A percentile compares a stretch with the other conserved stretches of the same genome.
Evolutionary conservation across 2,113 vertebrate genomes (phyloP).

Genomic region (Rhinoptilus africanus): DNA sequence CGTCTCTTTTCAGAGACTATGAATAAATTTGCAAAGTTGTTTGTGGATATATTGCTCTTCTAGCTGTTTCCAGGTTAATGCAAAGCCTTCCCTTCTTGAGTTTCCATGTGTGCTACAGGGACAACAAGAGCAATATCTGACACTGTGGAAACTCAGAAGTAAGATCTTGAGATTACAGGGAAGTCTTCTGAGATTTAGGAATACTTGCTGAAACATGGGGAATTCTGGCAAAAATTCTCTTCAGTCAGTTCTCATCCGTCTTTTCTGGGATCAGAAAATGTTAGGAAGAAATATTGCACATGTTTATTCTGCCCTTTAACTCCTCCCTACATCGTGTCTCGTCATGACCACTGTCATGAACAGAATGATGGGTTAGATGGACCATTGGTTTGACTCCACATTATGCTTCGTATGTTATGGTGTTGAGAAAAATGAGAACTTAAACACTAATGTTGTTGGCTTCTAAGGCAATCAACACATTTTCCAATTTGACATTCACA

Average conservation of each 20-base stretch:
- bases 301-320: neutral
- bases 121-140: neutral
- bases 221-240: neutral
- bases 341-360: neutral
- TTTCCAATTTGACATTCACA: neutral
- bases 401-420: neutral
- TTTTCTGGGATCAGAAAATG: neutral
- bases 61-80: neutral
- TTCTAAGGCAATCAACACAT: neutral
- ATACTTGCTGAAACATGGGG: neutral
- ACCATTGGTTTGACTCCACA: rapidly evolving
- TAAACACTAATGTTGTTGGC: neutral
- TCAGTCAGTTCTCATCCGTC: neutral
- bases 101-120: neutral
- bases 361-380: neutral
- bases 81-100: neutral
- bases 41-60: neutral
- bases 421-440: neutral
- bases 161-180: neutral
- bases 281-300: neutral
- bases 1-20: neutral
- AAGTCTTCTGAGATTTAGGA: neutral
- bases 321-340: neutral
- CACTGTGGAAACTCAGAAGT: neutral
- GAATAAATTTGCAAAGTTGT: neutral